Conservation (phyloP, 2,113 vertebrate genomes). For the Oncorhynchus gorbuscha region DNA sequence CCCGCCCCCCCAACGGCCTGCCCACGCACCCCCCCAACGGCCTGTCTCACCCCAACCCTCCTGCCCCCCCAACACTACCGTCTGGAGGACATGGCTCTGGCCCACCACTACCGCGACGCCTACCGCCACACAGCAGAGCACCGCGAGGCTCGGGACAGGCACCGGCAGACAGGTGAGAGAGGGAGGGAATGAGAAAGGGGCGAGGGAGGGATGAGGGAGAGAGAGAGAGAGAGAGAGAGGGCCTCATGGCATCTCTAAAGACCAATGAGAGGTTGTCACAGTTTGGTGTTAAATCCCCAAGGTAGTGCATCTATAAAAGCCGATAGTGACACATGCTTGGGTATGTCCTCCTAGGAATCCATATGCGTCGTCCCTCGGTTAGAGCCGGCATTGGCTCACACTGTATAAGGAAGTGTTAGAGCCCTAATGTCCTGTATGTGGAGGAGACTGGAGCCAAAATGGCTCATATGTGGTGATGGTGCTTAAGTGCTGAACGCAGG, state of each 20-base stretch:
- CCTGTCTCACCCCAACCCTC: constrained; percentile 65
- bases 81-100: constrained; percentile 92
- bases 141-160: constrained; percentile 83
- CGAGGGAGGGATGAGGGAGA: background rate
- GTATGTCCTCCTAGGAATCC: constrained; percentile 49
- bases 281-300: constrained; percentile 52
- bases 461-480: constrained; percentile 16
- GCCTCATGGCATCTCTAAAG: background rate
- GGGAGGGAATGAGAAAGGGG: constrained; percentile 1
- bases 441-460: constrained; percentile 15
- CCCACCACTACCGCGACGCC: constrained; percentile 89
- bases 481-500: background rate
- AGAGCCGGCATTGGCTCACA: constrained; percentile 21
- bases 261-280: constrained; percentile 69
- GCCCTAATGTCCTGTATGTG: background rate
- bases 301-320: constrained; percentile 65
- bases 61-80: constrained; percentile 88
- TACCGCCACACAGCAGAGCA: constrained; percentile 84
- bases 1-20: constrained; percentile 76
- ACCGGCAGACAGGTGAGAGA: constrained; percentile 82
- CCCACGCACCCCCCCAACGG: constrained; percentile 71
- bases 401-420: constrained; percentile 28
- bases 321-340: constrained; percentile 56
- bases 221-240: background rate
- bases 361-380: constrained; percentile 49